Percentiles rank a stretch among this genome's conserved stretches.
Evolutionary conservation across 2,888 invertebrate genomes (phyloP).

Genomic region (Tenodera sinensis): DNA sequence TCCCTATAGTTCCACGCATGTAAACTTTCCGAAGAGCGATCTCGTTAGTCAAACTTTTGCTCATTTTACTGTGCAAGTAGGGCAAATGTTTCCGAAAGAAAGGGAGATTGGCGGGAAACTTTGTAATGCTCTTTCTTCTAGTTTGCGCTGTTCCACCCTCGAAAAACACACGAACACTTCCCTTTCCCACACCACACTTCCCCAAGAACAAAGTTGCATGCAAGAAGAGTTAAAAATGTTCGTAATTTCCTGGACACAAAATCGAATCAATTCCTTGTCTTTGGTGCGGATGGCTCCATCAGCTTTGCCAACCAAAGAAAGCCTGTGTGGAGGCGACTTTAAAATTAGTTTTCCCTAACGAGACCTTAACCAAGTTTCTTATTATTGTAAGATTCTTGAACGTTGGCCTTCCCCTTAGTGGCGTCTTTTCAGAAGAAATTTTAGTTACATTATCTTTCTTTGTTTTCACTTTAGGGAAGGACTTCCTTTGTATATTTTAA

Average conservation of each 20-base stretch:
- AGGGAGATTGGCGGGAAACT: background rate
- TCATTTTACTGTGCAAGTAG: background rate
- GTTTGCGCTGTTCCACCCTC: background rate
- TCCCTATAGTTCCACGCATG: background rate
- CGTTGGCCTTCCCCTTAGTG: background rate
- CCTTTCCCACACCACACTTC: background rate
- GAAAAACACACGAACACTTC: background rate
- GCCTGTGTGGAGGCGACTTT: background rate
- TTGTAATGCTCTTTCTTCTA: background rate
- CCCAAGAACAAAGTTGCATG: background rate
- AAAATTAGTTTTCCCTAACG: background rate
- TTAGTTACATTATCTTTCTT: too few relatives aligned
- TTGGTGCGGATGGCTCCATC: background rate
- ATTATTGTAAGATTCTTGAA: background rate
- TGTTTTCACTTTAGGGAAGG: too few relatives aligned
- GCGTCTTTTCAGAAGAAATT: too few relatives aligned
- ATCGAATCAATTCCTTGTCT: background rate
- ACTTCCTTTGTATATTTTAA: too few relatives aligned
- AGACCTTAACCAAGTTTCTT: background rate
- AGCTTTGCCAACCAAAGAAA: background rate
- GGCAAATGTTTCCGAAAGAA: background rate
- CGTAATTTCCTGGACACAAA: conserved; percentile 7
- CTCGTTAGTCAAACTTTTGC: background rate
- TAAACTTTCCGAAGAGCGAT: background rate
- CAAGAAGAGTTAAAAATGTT: background rate